phyloP scores from a whole-genome alignment of 2,888 invertebrate species.

The Anthrax anthrax region DNA sequence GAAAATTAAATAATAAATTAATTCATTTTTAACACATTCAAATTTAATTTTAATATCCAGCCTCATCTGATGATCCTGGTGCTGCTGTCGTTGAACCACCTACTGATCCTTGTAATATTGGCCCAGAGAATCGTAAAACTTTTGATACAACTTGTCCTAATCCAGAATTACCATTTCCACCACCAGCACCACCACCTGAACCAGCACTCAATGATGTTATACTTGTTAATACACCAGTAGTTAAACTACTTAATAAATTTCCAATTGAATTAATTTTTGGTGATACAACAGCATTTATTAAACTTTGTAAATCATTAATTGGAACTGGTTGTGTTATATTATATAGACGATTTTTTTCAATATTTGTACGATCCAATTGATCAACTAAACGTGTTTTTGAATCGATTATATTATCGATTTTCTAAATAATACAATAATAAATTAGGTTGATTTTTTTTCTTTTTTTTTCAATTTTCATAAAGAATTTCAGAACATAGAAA shows the following conservation, averaged over 20 bases:
- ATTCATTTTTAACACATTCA: too few relatives aligned
- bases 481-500: too few relatives aligned
- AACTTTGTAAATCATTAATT: constrained; percentile 45
- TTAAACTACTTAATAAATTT: constrained; percentile 47
- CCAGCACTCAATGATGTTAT: constrained; percentile 39
- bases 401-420: constrained; percentile 69
- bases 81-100: constrained; percentile 25
- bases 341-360: constrained; percentile 59
- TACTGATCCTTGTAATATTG: constrained; percentile 32
- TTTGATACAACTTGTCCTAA: constrained; percentile 32
- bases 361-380: constrained; percentile 55
- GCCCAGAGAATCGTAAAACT: constrained; percentile 31
- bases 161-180: constrained; percentile 22
- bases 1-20: too few relatives aligned
- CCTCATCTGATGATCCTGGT: constrained; percentile 28
- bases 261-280: constrained; percentile 55
- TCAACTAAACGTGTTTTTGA: constrained; percentile 59
- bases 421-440: constrained; percentile 41
- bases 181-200: constrained; percentile 32
- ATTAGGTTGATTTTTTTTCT: too few relatives aligned
- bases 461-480: too few relatives aligned
- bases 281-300: constrained; percentile 54
- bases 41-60: constrained; percentile 28
- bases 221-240: constrained; percentile 39
- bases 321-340: constrained; percentile 53